phyloP scores from a whole-genome alignment of 2,113 vertebrate genomes.

The Sapayoa aenigma region DNA sequence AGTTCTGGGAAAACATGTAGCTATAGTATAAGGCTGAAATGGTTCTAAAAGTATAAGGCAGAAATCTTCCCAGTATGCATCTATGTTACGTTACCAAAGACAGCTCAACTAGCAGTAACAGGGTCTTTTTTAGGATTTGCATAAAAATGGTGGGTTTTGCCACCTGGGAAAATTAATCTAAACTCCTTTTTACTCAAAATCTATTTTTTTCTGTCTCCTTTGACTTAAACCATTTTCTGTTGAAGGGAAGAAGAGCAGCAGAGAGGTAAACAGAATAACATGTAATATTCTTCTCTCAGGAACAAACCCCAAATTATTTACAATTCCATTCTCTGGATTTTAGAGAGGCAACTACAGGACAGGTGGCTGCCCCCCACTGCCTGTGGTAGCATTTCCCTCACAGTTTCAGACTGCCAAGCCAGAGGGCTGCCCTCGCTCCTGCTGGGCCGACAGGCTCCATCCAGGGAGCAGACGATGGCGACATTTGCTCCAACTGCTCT shows the following conservation, averaged over 20 bases:
- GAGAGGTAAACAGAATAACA: background rate
- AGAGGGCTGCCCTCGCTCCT: background rate
- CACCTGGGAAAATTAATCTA: background rate
- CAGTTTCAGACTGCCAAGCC: background rate
- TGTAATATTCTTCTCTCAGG: background rate
- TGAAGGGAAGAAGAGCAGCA: background rate
- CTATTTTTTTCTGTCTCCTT: background rate
- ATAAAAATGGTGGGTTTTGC: background rate
- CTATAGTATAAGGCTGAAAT: rapidly evolving
- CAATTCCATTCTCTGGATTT: background rate
- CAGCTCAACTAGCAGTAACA: background rate
- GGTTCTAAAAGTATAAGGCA: no score
- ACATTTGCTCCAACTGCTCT: background rate
- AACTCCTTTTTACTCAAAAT: background rate
- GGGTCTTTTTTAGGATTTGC: background rate
- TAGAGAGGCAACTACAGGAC: background rate
- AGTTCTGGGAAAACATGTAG: background rate
- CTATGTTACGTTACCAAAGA: background rate
- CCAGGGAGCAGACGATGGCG: background rate
- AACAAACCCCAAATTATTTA: background rate
- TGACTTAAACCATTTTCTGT: background rate
- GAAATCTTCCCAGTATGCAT: background rate
- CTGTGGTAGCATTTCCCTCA: background rate
- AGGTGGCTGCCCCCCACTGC: background rate
- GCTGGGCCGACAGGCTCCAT: background rate